phyloP scores from a whole-genome alignment of 2,113 vertebrate genomes.

The Phodopus roborovskii region DNA sequence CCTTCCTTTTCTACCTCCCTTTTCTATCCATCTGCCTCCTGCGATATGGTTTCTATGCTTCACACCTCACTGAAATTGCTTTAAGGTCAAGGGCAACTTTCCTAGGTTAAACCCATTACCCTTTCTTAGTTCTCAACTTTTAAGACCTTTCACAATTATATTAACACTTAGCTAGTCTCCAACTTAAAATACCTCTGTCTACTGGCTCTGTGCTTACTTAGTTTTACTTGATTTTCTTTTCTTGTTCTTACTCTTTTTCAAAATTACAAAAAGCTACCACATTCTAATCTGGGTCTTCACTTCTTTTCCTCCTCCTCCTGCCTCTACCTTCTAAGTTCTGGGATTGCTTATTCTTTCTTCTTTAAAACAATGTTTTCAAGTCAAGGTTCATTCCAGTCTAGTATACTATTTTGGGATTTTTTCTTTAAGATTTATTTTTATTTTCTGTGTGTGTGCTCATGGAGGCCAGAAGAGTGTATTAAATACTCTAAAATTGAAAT shows the following conservation, averaged over 20 bases:
- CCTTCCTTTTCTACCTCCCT: background rate
- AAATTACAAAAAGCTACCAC: background rate
- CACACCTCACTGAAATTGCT: conserved; percentile 10
- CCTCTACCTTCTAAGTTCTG: no score
- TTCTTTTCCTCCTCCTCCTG: background rate
- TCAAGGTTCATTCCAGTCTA: background rate
- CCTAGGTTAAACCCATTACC: background rate
- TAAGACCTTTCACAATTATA: conserved; percentile 37
- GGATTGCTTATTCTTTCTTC: background rate
- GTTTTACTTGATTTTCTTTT: no score
- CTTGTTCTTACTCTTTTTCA: background rate
- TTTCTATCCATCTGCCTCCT: background rate
- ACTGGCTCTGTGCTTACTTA: conserved; percentile 14
- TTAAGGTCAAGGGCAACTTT: background rate
- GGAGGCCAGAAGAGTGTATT: background rate
- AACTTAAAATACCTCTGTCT: conserved; percentile 37
- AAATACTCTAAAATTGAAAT: no score
- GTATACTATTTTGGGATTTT: background rate
- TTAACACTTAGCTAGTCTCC: background rate
- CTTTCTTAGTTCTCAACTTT: conserved; percentile 36
- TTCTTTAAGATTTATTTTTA: background rate
- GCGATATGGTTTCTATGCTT: background rate
- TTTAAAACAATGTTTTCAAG: background rate
- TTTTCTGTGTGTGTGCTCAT: background rate
- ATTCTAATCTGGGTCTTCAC: background rate